Conservation (phyloP, 2,113 vertebrate species). For the Sphaerodactylus townsendi region DNA sequence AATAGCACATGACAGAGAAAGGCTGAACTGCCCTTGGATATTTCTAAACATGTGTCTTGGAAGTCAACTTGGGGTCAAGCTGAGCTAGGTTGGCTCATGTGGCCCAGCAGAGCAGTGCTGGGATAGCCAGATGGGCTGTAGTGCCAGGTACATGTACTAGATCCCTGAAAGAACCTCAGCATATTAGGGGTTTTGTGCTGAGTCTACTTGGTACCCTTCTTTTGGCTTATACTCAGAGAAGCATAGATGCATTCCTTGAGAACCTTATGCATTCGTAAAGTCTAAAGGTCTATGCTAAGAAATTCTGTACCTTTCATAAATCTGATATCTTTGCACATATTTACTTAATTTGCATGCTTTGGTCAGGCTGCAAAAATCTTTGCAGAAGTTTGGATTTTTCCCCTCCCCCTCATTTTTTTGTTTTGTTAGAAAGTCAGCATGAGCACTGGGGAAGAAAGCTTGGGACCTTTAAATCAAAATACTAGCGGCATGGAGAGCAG, state of each 20-base stretch:
- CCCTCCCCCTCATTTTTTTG: not conserved
- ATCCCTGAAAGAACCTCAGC: not conserved
- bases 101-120: not conserved
- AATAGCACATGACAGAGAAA: constrained; percentile 49
- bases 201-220: not conserved
- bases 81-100: rapidly evolving
- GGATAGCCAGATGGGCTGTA: not conserved
- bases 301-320: not conserved
- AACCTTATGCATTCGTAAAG: not conserved
- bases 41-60: constrained; percentile 2
- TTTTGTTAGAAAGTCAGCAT: not conserved
- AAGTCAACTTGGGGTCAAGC: constrained; percentile 42
- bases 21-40: not conserved
- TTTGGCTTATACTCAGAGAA: not conserved
- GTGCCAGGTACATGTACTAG: not conserved
- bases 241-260: not conserved
- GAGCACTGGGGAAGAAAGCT: too few species aligned
- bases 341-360: constrained; percentile 6
- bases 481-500: not conserved
- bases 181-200: not conserved
- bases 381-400: not conserved
- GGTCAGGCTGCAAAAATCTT: not conserved
- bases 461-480: not conserved
- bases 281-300: not conserved
- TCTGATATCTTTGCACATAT: constrained; percentile 15